A percentile compares a stretch with the other conserved stretches of the same genome.
These are phyloP conservation scores for Mustela erminea DNA, from an alignment of 2,797 vertebrate species.

Conservation along the genomic window DNA sequence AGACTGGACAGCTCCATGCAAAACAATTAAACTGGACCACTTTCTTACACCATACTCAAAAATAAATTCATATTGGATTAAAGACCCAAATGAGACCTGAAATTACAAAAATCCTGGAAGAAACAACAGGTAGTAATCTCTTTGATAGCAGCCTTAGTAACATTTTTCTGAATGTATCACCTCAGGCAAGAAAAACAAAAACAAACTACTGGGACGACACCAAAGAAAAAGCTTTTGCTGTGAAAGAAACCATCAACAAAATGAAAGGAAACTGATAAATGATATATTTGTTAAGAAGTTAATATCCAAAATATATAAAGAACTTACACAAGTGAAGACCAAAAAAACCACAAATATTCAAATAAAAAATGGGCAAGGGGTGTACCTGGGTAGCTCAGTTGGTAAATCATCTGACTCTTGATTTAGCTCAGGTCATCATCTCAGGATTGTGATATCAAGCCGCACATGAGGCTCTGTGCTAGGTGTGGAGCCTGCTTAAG, in stretches of 20 bases:
- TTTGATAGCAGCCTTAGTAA: not conserved
- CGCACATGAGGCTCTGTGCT: not conserved
- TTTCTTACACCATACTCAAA: not conserved
- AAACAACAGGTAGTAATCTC: not conserved
- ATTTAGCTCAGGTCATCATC: not conserved
- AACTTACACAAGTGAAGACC: not conserved
- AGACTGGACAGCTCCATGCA: not conserved
- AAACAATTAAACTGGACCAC: not conserved
- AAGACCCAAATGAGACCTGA: not conserved
- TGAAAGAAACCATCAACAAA: not conserved
- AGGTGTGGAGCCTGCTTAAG: not conserved
- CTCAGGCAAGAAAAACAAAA: not conserved
- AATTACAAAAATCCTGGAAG: not conserved
- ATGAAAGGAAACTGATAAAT: not conserved
- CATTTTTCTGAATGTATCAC: not conserved
- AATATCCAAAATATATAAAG: not conserved
- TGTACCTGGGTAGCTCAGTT: not conserved
- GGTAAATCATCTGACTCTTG: not conserved
- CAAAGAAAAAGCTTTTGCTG: not conserved
- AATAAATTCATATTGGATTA: not conserved
- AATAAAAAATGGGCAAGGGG: not conserved
- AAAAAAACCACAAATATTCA: not conserved
- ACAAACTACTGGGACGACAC: not conserved
- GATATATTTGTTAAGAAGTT: not conserved
- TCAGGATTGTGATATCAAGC: not conserved